These are phyloP conservation scores for Podargus strigoides DNA, from an alignment of 2,797 vertebrate genomes.

Conservation along the genomic window DNA sequence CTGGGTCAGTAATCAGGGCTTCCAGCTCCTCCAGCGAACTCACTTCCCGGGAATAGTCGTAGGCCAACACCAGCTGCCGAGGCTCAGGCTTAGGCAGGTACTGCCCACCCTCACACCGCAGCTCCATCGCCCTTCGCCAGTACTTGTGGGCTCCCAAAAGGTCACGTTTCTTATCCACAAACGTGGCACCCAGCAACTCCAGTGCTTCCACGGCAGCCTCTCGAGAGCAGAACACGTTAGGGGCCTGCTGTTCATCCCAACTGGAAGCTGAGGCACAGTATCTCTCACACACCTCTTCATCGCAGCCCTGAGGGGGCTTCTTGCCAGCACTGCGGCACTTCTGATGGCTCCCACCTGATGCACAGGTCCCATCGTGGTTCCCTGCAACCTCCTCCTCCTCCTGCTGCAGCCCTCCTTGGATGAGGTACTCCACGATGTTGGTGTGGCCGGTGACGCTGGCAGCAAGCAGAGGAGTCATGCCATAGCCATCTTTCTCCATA, in stretches of 20 bases:
- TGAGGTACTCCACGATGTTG: conserved; percentile 94
- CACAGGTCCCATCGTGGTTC: background rate
- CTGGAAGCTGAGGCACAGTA: background rate
- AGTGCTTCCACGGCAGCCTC: conserved; percentile 88
- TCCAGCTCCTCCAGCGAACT: conserved; percentile 85
- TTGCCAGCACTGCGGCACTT: background rate
- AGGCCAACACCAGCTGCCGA: conserved; percentile 85
- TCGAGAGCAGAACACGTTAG: conserved; percentile 64
- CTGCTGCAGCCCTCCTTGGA: conserved; percentile 73
- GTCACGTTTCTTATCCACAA: conserved; percentile 95
- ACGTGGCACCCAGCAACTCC: conserved; percentile 91
- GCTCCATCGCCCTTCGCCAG: conserved; percentile 92
- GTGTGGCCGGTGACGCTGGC: conserved; percentile 95
- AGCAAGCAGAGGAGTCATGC: conserved; percentile 93
- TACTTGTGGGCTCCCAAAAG: conserved; percentile 89
- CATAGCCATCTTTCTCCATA: conserved; percentile 93
- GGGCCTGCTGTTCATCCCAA: background rate
- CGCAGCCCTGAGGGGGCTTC: background rate
- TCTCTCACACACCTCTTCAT: background rate
- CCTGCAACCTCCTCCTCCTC: background rate
- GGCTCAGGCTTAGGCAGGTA: conserved; percentile 83
- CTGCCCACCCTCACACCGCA: conserved; percentile 80
- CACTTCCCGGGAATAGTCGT: conserved; percentile 88
- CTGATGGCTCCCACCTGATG: background rate
- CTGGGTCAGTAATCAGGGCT: conserved; percentile 91